phyloP scores from a whole-genome alignment of 2,888 invertebrate genomes.

The Megaustenia siamemsis region DNA sequence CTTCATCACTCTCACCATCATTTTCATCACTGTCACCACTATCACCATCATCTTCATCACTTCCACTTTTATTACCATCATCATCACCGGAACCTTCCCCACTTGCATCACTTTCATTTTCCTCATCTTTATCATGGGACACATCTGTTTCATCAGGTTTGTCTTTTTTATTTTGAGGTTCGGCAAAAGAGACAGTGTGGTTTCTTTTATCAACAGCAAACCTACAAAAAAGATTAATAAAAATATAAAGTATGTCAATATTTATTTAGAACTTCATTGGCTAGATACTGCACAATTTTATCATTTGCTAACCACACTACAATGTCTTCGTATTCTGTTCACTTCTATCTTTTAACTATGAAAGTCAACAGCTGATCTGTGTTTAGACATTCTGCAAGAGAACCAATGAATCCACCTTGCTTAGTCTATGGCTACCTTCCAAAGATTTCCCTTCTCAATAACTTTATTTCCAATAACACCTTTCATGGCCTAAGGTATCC shows the following conservation, averaged over 20 bases:
- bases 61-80: slow-evolving; percentile 47
- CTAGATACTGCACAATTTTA: neutral
- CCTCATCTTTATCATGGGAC: neutral
- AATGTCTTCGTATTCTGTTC: no score
- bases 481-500: no score
- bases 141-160: slow-evolving; percentile 11
- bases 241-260: no score
- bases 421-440: no score
- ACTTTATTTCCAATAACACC: no score
- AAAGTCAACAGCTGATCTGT: no score
- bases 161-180: neutral
- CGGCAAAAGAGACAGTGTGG: slow-evolving; percentile 30
- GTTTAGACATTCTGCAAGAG: no score
- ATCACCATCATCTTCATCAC: slow-evolving; percentile 25
- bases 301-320: no score
- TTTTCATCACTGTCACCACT: slow-evolving; percentile 46
- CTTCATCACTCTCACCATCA: slow-evolving; percentile 43
- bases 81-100: slow-evolving; percentile 27
- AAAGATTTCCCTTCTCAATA: no score
- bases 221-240: slow-evolving; percentile 24
- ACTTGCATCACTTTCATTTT: neutral
- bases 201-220: slow-evolving; percentile 39
- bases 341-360: no score
- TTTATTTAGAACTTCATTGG: neutral
- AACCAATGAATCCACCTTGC: no score